Percentiles rank a stretch among this genome's conserved stretches.
Evolutionary conservation across 37 sponge, comb jelly and placozoan species (phyloP).

Genomic region (Cladorhizidae sp.): DNA sequence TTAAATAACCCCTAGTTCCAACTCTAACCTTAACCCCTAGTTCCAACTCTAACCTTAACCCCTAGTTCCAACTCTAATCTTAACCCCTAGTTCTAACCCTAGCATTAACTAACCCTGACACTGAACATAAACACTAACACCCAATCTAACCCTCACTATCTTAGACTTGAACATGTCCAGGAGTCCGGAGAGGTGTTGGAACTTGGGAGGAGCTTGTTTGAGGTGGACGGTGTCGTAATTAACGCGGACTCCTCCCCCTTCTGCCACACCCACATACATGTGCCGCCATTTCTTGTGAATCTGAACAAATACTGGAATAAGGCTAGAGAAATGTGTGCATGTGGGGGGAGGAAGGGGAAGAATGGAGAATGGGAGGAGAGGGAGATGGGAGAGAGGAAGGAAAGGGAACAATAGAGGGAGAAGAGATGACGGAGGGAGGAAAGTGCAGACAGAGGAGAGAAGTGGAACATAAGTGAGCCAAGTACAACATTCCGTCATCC

Average conservation of each 20-base stretch:
- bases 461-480: too few species aligned
- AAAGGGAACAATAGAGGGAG: neutral
- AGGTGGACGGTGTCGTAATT: constrained; percentile 83
- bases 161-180: constrained; percentile 89
- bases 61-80: too few species aligned
- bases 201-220: constrained; percentile 71
- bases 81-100: too few species aligned
- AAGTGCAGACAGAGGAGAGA: too few species aligned
- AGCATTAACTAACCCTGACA: too few species aligned
- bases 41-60: too few species aligned
- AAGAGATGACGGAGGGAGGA: too few species aligned
- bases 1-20: too few species aligned
- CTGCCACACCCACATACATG: constrained; percentile 87
- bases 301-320: constrained; percentile 84
- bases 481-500: too few species aligned
- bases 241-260: constrained; percentile 54
- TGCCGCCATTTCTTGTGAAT: constrained; percentile 78
- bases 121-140: neutral
- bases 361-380: neutral
- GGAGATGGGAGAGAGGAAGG: neutral
- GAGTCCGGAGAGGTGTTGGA: constrained; percentile 85
- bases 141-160: constrained; percentile 34
- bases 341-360: neutral
- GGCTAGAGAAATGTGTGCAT: constrained; percentile 14
- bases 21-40: too few species aligned